phyloP scores from a whole-genome alignment of 2,113 vertebrate species.

The Nerophis ophidion region DNA sequence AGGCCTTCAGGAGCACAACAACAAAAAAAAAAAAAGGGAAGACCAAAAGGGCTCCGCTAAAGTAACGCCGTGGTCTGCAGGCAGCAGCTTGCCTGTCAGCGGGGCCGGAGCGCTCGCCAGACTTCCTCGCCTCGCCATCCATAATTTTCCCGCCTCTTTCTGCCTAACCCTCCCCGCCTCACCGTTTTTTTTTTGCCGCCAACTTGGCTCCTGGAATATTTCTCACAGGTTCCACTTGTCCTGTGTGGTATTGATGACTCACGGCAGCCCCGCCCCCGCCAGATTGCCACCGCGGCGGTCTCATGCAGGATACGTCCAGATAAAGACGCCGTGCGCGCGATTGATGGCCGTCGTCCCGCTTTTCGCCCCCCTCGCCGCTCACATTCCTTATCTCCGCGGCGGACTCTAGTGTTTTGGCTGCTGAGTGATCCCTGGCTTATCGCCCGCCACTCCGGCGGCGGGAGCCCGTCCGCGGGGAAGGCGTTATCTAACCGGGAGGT shows the following conservation, averaged over 20 bases:
- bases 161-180: constrained; percentile 32
- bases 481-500: constrained; percentile 58
- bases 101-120: constrained; percentile 26
- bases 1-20: constrained; percentile 37
- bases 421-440: constrained; percentile 56
- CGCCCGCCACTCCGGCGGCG: constrained; percentile 54
- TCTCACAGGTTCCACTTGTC: constrained; percentile 28
- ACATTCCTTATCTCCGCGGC: constrained; percentile 49
- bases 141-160: constrained; percentile 32
- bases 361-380: constrained; percentile 45
- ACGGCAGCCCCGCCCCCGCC: constrained; percentile 25
- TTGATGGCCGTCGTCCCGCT: constrained; percentile 57
- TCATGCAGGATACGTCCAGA: constrained; percentile 31
- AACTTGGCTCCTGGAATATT: constrained; percentile 41
- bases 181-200: constrained; percentile 58
- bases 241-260: constrained; percentile 49
- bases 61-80: constrained; percentile 30
- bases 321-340: constrained; percentile 44
- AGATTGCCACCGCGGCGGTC: constrained; percentile 32
- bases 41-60: constrained; percentile 30
- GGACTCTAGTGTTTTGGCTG: constrained; percentile 43
- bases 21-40: constrained; percentile 13
- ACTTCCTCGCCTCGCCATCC: constrained; percentile 25
- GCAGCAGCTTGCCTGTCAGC: constrained; percentile 54
- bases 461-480: constrained; percentile 33